phyloP scores from a whole-genome alignment of 2,113 vertebrate species.

The Campylomormyrus numenius region DNA sequence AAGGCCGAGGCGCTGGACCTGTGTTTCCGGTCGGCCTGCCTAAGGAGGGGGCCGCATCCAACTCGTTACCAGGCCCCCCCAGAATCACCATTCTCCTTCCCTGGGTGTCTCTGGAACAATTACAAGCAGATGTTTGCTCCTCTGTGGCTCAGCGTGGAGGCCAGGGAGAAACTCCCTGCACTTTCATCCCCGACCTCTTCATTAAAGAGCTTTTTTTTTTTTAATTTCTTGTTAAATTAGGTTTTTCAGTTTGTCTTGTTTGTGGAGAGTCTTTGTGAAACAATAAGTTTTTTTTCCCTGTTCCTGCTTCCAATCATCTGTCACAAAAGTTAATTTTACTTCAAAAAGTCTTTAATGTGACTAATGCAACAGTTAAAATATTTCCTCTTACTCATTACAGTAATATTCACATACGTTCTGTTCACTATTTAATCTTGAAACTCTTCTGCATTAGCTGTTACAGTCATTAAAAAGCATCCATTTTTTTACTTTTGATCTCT shows the following conservation, averaged over 20 bases:
- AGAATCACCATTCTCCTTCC: constrained; percentile 62
- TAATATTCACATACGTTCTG: not conserved
- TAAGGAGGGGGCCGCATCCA: constrained; percentile 31
- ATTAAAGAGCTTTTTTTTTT: not conserved
- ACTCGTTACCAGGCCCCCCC: constrained; percentile 40
- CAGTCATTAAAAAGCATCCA: not conserved
- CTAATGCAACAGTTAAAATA: not conserved
- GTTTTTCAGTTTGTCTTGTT: not conserved
- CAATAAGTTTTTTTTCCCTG: not conserved
- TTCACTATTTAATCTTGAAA: not conserved
- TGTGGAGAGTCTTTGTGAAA: not conserved
- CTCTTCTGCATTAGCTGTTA: not conserved
- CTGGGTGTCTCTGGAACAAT: constrained; percentile 65
- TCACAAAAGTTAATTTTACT: not conserved
- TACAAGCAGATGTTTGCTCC: constrained; percentile 73
- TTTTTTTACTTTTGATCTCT: not conserved
- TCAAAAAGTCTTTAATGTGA: not conserved
- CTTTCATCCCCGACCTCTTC: not conserved
- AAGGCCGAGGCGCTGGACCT: not conserved
- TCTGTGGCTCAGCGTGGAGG: not conserved
- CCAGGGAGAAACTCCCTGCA: not conserved
- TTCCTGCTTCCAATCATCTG: not conserved
- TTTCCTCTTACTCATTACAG: not conserved
- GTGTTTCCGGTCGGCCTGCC: not conserved
- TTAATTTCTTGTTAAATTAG: not conserved